Base-by-base conservation (phyloP, 92 coral and sea anemone species). In the Chrysogorgia sp. region DNA sequence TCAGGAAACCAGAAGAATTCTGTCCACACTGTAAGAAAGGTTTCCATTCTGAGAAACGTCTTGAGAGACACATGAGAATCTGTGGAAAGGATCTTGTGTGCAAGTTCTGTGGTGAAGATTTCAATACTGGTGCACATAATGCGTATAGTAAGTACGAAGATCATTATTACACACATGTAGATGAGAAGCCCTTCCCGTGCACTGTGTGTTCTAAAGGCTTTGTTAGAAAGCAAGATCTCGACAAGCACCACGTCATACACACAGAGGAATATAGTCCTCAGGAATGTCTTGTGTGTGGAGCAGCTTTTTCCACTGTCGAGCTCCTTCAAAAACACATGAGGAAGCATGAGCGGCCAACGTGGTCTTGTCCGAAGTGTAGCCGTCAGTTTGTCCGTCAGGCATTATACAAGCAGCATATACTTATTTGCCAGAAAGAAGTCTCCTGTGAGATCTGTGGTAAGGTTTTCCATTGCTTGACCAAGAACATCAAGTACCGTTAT, bases 1-100 rank as follows among this genome's bases (percentile, higher is more conserved):
- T 72, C n/a, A 72, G 35, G 55, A 56, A 37, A 25, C 45, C 32
- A 52, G 25, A 53, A 22, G 26, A 72, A 32, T 33, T 50, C 34
- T 72, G 79, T 20, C 79, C 79, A 17, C 79, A 72, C 34, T 72
- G 79, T 32, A 24, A 72, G 14, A 72, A 72, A 30, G 79, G 79
- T 1, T 72, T 72, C 52, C 79, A 72, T 56, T 72, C 79, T 14
- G 63, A 72, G 32, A 72, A 72, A 56, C 79, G 79, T 13, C 58
- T 53, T 20, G 66, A 31, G 4, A 72, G 55, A 17, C 79, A 72
- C 22, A 24, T 53, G 40, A 34, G 23, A 7, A 21, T 72, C 22
- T 72, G 79, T 59, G 58, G 37, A 23, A 72, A 72, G 66, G 35
- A 72, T 23, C 62, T 72, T 20, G 66, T 72, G 12, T 72, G 79